Conservation (phyloP, 2,888 invertebrate genomes). For the Xestoiulus laeticollis region DNA sequence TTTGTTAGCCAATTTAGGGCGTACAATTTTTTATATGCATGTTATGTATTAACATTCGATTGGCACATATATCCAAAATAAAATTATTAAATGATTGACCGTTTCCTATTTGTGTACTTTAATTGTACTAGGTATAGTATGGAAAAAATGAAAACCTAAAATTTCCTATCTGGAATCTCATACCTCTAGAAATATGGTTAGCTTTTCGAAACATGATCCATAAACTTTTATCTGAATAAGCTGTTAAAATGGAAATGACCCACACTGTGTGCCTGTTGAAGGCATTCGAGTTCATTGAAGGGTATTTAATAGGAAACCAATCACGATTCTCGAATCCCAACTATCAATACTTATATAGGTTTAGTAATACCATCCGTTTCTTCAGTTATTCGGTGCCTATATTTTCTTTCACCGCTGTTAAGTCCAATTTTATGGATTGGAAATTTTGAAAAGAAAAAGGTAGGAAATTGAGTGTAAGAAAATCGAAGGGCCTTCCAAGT, state of each 20-base stretch:
- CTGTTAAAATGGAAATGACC: constrained; percentile 16
- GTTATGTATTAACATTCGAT: no score
- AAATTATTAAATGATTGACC: no score
- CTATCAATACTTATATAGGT: not conserved
- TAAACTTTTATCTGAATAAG: not conserved
- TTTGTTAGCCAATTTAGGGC: not conserved
- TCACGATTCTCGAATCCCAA: not conserved
- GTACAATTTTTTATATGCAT: not conserved
- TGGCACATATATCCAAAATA: no score
- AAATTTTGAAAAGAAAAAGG: constrained; percentile 10
- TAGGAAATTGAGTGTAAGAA: constrained; percentile 3
- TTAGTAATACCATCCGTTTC: not conserved
- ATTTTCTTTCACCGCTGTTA: not conserved
- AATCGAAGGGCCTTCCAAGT: not conserved
- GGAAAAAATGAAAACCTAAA: not conserved
- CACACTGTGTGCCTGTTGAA: not conserved
- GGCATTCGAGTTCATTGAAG: not conserved
- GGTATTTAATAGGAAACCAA: constrained; percentile 10
- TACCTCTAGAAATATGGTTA: not conserved
- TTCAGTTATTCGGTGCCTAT: not conserved
- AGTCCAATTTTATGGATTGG: constrained; percentile 12
- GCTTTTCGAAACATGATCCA: not conserved
- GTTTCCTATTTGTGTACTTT: no score
- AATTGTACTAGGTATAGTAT: no score
- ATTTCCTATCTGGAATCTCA: not conserved